These are phyloP conservation scores for Parelbella ahira DNA, from an alignment of 2,888 invertebrate species.

Conservation along the genomic window DNA sequence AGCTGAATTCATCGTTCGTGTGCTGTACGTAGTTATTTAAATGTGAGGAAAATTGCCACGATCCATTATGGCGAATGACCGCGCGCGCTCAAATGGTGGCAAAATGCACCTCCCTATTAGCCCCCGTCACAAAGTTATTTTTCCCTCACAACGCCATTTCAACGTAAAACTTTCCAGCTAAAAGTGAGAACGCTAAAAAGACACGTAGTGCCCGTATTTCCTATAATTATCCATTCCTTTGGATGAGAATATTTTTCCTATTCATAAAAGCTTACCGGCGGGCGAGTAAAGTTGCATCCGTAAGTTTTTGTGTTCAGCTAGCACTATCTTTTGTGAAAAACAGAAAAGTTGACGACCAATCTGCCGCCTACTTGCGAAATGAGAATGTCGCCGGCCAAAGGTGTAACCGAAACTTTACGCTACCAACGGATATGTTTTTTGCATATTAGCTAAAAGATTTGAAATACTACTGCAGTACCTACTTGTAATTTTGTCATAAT, in stretches of 20 bases:
- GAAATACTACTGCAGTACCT: too few relatives aligned
- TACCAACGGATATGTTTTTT: constrained; percentile 18
- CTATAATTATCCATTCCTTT: constrained; percentile 22
- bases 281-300: constrained; percentile 30
- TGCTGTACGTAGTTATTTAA: constrained; percentile 32
- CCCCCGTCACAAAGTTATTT: constrained; percentile 50
- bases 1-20: constrained; percentile 10
- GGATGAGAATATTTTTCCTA: constrained; percentile 20
- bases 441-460: too few relatives aligned
- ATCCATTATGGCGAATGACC: constrained; percentile 52
- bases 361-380: constrained; percentile 64
- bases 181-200: constrained; percentile 9
- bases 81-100: constrained; percentile 46
- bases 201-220: constrained; percentile 9
- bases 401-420: constrained; percentile 46
- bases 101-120: constrained; percentile 47
- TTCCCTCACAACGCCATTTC: constrained; percentile 30
- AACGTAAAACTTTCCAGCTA: constrained; percentile 32
- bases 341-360: constrained; percentile 65
- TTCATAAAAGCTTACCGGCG: constrained; percentile 21
- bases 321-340: constrained; percentile 51
- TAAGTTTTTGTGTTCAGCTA: constrained; percentile 51
- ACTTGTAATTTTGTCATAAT: too few relatives aligned
- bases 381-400: constrained; percentile 48
- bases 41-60: constrained; percentile 45